Percentiles rank a stretch among this genome's conserved stretches.
phyloP scores from a whole-genome alignment of 2,113 vertebrate species.

The Numida meleagris region DNA sequence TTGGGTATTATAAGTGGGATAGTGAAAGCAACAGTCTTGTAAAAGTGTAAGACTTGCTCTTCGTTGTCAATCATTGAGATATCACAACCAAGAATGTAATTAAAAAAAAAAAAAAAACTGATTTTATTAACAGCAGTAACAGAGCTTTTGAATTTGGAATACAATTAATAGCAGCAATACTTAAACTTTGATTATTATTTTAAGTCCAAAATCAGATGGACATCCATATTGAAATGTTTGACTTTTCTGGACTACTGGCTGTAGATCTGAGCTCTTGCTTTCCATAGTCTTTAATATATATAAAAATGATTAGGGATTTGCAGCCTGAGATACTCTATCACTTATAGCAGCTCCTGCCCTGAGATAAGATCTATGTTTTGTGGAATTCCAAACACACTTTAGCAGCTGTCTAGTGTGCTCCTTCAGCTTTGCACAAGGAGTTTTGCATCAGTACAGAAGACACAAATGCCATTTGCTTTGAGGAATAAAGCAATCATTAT shows the following conservation, averaged over 20 bases:
- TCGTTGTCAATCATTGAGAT: background rate
- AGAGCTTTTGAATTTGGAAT: background rate
- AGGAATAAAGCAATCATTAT: background rate
- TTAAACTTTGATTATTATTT: background rate
- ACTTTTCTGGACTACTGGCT: background rate
- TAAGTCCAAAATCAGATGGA: rapidly evolving
- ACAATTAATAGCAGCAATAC: background rate
- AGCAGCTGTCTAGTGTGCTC: background rate
- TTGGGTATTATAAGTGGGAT: background rate
- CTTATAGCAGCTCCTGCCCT: background rate
- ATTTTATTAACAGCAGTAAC: background rate
- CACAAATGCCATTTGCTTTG: background rate
- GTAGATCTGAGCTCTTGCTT: background rate
- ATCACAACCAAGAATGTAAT: background rate
- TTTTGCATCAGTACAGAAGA: rapidly evolving
- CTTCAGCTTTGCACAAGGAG: background rate
- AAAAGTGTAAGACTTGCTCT: background rate
- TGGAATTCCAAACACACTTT: background rate
- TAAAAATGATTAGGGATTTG: background rate
- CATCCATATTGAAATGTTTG: background rate
- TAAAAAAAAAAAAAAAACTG: background rate
- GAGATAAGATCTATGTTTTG: background rate
- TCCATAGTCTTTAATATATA: background rate
- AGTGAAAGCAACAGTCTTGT: background rate
- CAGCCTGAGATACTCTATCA: background rate